Evolutionary conservation across 2,888 invertebrate genomes (phyloP).

Genomic region (Pomacea canaliculata): DNA sequence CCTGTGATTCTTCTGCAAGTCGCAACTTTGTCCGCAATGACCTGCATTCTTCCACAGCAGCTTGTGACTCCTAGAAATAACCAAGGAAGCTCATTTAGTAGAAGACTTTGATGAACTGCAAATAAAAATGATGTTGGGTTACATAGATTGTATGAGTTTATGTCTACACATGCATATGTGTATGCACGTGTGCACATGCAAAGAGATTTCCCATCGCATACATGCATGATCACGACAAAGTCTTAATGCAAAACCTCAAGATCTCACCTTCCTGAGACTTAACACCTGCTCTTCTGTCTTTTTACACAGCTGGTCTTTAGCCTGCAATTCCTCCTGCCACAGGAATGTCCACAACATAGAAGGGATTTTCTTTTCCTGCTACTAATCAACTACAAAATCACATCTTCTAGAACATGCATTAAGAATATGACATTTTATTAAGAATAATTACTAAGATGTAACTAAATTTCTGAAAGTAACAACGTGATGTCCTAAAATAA

Average conservation of each 20-base stretch:
- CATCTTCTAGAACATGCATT: no score
- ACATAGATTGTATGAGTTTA: background rate
- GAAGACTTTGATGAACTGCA: background rate
- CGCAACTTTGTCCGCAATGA: conserved; percentile 61
- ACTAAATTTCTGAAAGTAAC: no score
- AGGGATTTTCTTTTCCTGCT: background rate
- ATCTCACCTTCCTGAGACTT: conserved; percentile 52
- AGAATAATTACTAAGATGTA: no score
- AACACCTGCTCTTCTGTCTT: conserved; percentile 54
- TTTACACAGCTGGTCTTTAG: conserved; percentile 45
- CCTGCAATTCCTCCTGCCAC: conserved; percentile 47
- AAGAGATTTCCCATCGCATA: background rate
- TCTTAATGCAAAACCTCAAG: background rate
- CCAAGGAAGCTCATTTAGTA: background rate
- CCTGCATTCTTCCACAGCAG: conserved; percentile 58
- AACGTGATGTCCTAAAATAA: no score
- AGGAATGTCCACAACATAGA: conserved; percentile 3
- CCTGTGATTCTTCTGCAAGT: conserved; percentile 65
- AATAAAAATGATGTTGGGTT: no score
- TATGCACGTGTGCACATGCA: no score
- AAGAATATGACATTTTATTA: no score
- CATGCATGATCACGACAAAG: background rate
- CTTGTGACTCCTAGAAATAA: conserved; percentile 56
- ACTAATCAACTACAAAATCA: no score
- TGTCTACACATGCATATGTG: background rate